Evolutionary conservation across 2,113 vertebrate genomes (phyloP).

Genomic region (Tyrannus savana): DNA sequence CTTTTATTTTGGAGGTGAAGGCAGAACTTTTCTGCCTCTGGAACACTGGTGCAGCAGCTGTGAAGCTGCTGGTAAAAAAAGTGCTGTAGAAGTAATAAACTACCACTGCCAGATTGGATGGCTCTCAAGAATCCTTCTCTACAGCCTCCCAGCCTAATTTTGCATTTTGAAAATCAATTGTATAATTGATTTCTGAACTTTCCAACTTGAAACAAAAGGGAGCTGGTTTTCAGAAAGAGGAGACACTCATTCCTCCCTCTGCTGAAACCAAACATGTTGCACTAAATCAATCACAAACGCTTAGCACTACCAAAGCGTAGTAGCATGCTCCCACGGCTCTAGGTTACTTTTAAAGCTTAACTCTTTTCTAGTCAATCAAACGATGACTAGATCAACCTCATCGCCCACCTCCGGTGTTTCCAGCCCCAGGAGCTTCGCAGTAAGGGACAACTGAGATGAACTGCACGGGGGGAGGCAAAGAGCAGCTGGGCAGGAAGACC

Average conservation of each 20-base stretch:
- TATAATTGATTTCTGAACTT: neutral
- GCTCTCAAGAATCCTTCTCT: neutral
- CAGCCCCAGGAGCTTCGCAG: neutral
- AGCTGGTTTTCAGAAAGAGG: neutral
- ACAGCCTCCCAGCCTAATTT: neutral
- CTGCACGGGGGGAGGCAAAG: fast-evolving
- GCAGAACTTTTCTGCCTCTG: neutral
- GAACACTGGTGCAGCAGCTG: neutral
- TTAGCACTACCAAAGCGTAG: neutral
- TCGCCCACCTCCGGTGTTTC: neutral
- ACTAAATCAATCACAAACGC: neutral
- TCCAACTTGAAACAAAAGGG: neutral
- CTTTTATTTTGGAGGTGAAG: neutral
- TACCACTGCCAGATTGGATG: neutral
- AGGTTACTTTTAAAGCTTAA: neutral
- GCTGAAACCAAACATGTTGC: neutral
- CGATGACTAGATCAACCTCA: neutral
- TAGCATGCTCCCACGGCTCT: neutral
- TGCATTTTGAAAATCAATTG: neutral
- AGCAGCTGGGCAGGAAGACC: neutral
- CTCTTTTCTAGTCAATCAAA: neutral
- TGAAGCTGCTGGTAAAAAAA: neutral
- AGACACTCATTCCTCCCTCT: neutral
- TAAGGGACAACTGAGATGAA: neutral
- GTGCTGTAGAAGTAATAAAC: neutral